Evolutionary conservation across 2,113 vertebrate genomes (phyloP), one percentile per base, ranked within the genome.

Genomic region (Etheostoma spectabile): DNA sequence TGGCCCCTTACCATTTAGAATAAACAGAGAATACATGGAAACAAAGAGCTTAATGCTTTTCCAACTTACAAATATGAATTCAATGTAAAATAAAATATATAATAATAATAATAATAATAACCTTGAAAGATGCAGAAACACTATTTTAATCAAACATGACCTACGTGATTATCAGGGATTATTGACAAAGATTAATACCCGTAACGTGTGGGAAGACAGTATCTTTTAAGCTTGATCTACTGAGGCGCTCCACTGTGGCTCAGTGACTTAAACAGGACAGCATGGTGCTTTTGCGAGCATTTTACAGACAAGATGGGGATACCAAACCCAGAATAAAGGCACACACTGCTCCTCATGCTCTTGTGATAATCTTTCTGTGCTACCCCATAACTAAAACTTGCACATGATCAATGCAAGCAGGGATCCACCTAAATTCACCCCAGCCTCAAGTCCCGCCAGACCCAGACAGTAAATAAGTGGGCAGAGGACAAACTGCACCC

Each of bases 401-500:
- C 16, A 57, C 42, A 35, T 68, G 8, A 59, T 60, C 38, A 57
- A 15, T 65, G 4, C 35, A 14, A 60, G 45, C 60, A 60, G 38
- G 19, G 24, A 11, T 77, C 48, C 16, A 24, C 22, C 22, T 8
- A 1, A 6, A 33, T 14, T 70, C 16, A 33, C 56, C 69, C 19
- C 66, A 62, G 38, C 30, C 64, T 30, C 45, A 72, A 60, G 33
- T 68, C 71, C 51, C 61, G 59, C 73, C 70, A 69, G 71, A 78
- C 52, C 48, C 76, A 80, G 49, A 79, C 49, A 15, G 70, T 64
- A 75, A 87, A 83, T 85, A 80, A 76, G 56, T 45, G 51, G 51
- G 48, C 30, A 38, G 70, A 59, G 61, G 30, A 66, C 48, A 22
- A 71, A 78, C 87, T 87, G 89, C 90, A 80, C 90, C 91, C 87